Percentiles rank a stretch among this genome's conserved stretches.
phyloP scores from a whole-genome alignment of 2,888 invertebrate genomes.

The Nemotelus nigrinus region DNA sequence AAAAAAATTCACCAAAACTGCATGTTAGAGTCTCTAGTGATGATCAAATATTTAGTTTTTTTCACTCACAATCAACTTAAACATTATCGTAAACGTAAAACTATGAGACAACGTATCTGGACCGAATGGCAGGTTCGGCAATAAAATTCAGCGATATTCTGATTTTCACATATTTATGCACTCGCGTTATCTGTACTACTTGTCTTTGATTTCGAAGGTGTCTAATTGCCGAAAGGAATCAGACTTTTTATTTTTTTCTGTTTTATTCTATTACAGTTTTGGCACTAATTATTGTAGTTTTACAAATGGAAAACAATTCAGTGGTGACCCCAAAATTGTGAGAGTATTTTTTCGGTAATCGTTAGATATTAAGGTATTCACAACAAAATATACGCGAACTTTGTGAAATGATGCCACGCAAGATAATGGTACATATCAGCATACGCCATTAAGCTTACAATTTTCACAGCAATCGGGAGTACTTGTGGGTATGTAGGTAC shows the following conservation, averaged over 20 bases:
- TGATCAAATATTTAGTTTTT: not conserved
- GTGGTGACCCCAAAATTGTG: conserved; percentile 2
- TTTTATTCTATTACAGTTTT: too few species aligned
- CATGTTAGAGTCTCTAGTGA: too few species aligned
- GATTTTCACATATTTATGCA: conserved; percentile 38
- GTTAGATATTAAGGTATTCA: conserved; percentile 22
- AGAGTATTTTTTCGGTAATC: conserved; percentile 4
- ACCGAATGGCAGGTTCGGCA: conserved; percentile 21
- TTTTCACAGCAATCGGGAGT: too few species aligned
- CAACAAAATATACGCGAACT: not conserved
- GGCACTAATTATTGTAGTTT: too few species aligned
- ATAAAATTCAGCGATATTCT: conserved; percentile 28
- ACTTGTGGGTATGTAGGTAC: too few species aligned
- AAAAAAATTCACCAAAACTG: not conserved
- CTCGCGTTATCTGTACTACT: conserved; percentile 21
- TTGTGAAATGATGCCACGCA: conserved; percentile 10
- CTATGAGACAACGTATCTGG: too few species aligned
- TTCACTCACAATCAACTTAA: not conserved
- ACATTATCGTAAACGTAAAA: too few species aligned
- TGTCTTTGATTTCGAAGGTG: too few species aligned
- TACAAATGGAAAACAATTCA: not conserved
- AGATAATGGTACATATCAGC: too few species aligned
- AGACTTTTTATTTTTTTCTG: too few species aligned
- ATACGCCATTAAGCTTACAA: too few species aligned
- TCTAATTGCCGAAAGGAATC: too few species aligned